Conservation (phyloP, 2,888 invertebrate species). For the Malacosoma neustria region DNA sequence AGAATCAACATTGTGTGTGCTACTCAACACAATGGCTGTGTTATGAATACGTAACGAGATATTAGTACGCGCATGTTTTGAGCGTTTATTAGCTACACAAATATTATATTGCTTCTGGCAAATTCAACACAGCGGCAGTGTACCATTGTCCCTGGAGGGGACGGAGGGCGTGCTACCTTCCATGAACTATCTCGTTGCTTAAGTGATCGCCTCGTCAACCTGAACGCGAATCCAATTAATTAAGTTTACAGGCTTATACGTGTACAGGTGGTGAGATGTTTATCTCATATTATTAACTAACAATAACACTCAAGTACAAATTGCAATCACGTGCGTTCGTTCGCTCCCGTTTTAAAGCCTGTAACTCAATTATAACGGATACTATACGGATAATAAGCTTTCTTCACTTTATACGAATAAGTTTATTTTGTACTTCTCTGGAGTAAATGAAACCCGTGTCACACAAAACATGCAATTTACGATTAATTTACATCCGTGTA, state of each 20-base stretch:
- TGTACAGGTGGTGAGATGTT: conserved; percentile 24
- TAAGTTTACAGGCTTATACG: conserved; percentile 29
- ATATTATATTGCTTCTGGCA: conserved; percentile 34
- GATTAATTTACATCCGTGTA: too few species aligned
- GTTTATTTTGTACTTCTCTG: too few species aligned
- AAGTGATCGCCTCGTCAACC: conserved; percentile 42
- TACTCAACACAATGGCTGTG: conserved; percentile 52
- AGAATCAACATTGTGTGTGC: conserved; percentile 52
- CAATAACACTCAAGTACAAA: conserved; percentile 2
- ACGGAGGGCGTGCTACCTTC: conserved; percentile 4
- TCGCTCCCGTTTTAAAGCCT: too few species aligned
- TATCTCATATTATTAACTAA: conserved; percentile 16
- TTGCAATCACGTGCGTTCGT: too few species aligned
- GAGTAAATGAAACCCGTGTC: too few species aligned
- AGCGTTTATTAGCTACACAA: conserved; percentile 53
- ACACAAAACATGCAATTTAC: too few species aligned
- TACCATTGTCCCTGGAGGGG: conserved; percentile 8
- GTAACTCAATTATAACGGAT: too few species aligned
- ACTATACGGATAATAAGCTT: too few species aligned
- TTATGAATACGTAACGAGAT: conserved; percentile 62
- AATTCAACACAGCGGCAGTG: conserved; percentile 21
- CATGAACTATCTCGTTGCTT: conserved; percentile 28
- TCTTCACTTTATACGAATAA: too few species aligned
- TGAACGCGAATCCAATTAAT: conserved; percentile 41
- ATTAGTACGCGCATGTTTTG: conserved; percentile 52